Conservation (phyloP, 2,797 vertebrate genomes). For the Morus bassanus region DNA sequence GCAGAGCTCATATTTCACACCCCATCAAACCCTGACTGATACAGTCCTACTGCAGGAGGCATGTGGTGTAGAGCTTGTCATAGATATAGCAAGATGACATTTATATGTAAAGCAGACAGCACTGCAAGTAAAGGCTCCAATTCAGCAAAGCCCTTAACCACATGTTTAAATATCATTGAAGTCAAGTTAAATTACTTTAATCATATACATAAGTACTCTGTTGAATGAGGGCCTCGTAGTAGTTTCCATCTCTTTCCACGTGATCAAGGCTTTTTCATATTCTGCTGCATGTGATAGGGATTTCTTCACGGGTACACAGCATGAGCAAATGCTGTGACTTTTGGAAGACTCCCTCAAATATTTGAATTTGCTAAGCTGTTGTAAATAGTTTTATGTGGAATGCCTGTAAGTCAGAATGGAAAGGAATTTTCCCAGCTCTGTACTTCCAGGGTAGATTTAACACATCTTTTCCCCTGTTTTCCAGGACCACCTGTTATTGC, state of each 20-base stretch:
- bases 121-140: not conserved
- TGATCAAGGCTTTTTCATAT: slow-evolving; percentile 17
- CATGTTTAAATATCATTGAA: slow-evolving; percentile 25
- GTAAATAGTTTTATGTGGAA: not conserved
- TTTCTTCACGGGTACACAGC: slow-evolving; percentile 9
- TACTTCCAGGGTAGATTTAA: slow-evolving; percentile 17
- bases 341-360: slow-evolving; percentile 33
- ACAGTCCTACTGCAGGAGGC: not conserved
- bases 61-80: not conserved
- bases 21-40: not conserved
- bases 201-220: not conserved
- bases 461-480: slow-evolving; percentile 57
- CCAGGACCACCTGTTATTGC: slow-evolving; percentile 95
- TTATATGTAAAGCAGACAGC: not conserved
- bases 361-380: slow-evolving; percentile 15
- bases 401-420: not conserved
- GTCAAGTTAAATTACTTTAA: slow-evolving; percentile 40
- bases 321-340: slow-evolving; percentile 38
- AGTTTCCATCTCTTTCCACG: slow-evolving; percentile 19
- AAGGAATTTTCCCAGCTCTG: not conserved
- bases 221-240: not conserved
- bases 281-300: not conserved
- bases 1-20: not conserved
- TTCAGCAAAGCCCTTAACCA: slow-evolving; percentile 5
- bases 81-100: not conserved